Conservation (phyloP, 2,888 invertebrate genomes). For the Mamestra brassicae region DNA sequence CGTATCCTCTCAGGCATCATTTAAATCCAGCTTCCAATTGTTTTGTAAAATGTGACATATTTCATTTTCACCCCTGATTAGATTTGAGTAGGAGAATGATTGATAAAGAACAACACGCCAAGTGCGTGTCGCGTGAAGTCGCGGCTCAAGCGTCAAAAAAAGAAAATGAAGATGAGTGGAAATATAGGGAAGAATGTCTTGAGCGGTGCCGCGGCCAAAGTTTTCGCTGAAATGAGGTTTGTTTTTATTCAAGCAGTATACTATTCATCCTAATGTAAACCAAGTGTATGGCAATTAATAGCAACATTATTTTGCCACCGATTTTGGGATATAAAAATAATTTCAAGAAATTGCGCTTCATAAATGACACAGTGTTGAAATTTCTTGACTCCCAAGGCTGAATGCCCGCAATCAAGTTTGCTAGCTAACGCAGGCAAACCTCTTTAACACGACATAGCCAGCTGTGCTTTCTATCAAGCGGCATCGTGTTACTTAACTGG, state of each 20-base stretch:
- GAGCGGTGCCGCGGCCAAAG: not conserved
- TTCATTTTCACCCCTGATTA: conserved; percentile 82
- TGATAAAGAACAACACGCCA: conserved; percentile 76
- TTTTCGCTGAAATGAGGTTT: not conserved
- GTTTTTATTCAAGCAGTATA: not conserved
- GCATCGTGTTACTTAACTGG: no score
- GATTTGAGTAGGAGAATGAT: conserved; percentile 79
- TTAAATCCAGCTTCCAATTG: conserved; percentile 51
- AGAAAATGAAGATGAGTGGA: conserved; percentile 52
- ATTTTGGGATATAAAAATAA: no score
- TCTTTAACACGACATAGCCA: no score
- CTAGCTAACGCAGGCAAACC: no score
- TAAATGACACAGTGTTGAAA: no score
- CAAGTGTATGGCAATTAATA: not conserved
- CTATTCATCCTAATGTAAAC: not conserved
- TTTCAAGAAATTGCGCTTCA: no score
- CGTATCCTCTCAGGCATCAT: conserved; percentile 29
- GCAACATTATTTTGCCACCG: not conserved
- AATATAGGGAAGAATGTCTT: conserved; percentile 57
- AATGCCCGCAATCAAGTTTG: no score
- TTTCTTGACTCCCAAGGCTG: no score
- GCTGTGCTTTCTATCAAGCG: no score
- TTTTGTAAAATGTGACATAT: conserved; percentile 72
- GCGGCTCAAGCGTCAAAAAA: conserved; percentile 66
- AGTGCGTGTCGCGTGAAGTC: conserved; percentile 59